Evolutionary conservation across 2,113 vertebrate species (phyloP).

Genomic region (Syngnathus typhle): DNA sequence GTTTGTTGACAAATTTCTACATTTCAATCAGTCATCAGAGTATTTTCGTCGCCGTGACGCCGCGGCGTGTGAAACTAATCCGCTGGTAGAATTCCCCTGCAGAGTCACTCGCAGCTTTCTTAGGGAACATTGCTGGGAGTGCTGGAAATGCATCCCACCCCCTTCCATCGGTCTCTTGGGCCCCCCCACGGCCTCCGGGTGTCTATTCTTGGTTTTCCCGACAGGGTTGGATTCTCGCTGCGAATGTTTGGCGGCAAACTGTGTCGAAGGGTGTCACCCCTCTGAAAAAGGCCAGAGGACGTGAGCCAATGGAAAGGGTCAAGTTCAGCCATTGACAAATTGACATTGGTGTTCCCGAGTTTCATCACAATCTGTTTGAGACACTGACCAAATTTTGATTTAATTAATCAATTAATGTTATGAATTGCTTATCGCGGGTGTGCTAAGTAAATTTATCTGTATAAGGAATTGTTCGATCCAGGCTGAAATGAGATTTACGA

Average conservation of each 20-base stretch:
- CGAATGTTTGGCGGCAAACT: slow-evolving; percentile 46
- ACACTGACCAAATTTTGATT: no score
- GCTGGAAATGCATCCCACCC: slow-evolving; percentile 48
- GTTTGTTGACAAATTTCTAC: slow-evolving; percentile 51
- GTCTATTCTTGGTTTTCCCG: slow-evolving; percentile 65
- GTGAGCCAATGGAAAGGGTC: background rate
- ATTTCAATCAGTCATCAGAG: slow-evolving; percentile 46
- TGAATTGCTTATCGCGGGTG: no score
- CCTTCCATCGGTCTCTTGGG: slow-evolving; percentile 22
- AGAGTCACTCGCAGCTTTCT: slow-evolving; percentile 31
- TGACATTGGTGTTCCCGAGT: no score
- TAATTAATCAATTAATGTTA: no score
- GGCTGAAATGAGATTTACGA: no score
- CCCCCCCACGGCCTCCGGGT: slow-evolving; percentile 37
- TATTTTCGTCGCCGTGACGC: slow-evolving; percentile 44
- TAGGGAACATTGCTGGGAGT: slow-evolving; percentile 34
- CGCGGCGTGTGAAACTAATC: slow-evolving; percentile 41
- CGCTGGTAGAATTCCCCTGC: slow-evolving; percentile 44
- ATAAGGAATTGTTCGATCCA: no score
- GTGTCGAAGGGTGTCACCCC: slow-evolving; percentile 22
- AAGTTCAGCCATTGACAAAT: no score
- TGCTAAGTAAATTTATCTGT: no score
- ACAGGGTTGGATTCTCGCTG: slow-evolving; percentile 55
- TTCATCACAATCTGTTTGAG: no score
- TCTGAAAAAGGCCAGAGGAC: slow-evolving; percentile 26